These are phyloP conservation scores for Huso huso DNA, from an alignment of 2,797 vertebrate genomes.

Conservation along the genomic window DNA sequence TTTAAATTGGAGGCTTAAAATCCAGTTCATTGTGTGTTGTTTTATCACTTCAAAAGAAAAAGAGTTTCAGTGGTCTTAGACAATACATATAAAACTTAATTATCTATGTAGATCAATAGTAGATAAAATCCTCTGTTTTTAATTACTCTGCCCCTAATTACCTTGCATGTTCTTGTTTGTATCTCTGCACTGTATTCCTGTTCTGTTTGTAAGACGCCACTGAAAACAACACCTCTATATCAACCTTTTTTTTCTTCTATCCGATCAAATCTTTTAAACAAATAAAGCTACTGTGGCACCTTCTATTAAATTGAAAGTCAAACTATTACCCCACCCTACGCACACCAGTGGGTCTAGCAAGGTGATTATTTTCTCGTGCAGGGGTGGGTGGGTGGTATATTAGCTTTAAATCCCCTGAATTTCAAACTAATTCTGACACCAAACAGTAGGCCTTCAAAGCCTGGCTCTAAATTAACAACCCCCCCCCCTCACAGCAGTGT, in stretches of 20 bases:
- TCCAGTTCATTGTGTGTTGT: too few species aligned
- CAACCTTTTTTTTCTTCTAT: slow-evolving; percentile 5
- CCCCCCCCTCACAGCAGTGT: slow-evolving; percentile 16
- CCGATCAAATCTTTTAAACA: slow-evolving; percentile 21
- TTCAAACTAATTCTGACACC: slow-evolving; percentile 36
- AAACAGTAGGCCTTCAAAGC: slow-evolving; percentile 29
- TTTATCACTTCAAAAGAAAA: too few species aligned
- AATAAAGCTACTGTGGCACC: slow-evolving; percentile 26
- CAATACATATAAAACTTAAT: too few species aligned
- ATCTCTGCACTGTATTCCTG: slow-evolving; percentile 14
- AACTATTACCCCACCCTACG: not conserved
- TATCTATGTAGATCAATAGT: too few species aligned
- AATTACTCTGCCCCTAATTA: too few species aligned
- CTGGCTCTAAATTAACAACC: slow-evolving; percentile 32
- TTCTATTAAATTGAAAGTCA: slow-evolving; percentile 36
- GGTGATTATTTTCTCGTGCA: slow-evolving; percentile 22
- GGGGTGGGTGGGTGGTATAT: slow-evolving; percentile 13
- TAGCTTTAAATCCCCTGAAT: slow-evolving; percentile 32
- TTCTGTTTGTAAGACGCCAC: too few species aligned
- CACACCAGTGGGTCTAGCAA: slow-evolving; percentile 17
- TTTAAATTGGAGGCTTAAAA: too few species aligned
- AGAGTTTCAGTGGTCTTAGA: too few species aligned
- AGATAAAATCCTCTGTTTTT: too few species aligned
- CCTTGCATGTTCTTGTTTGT: not conserved
- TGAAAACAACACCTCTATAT: slow-evolving; percentile 23